Evolutionary conservation across 1,140 invertebrate species (phyloP).

Genomic region (Mya arenaria): DNA sequence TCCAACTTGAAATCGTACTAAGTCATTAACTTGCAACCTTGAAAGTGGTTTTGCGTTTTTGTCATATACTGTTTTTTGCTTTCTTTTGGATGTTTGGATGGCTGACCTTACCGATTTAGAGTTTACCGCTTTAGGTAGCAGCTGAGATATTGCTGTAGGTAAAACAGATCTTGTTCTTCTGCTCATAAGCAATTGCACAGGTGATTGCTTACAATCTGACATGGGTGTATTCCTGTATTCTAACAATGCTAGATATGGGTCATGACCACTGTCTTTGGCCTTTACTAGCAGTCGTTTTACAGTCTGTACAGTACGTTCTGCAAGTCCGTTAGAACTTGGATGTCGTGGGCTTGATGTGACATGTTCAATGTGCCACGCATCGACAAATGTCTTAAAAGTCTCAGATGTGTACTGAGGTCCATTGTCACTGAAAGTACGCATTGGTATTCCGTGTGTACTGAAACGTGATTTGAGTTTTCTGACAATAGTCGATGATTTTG

Average conservation of each 20-base stretch:
- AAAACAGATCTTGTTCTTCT: not conserved
- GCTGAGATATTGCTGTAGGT: not conserved
- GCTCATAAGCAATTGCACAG: not conserved
- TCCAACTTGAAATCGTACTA: not conserved
- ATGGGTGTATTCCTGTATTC: constrained; percentile 19
- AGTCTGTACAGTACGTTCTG: not conserved
- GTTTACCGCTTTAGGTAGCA: not conserved
- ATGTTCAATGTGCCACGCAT: constrained; percentile 8
- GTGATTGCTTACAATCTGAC: not conserved
- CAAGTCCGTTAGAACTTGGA: not conserved
- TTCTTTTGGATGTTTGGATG: too few species aligned
- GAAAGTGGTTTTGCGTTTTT: too few species aligned
- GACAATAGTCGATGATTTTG: not conserved
- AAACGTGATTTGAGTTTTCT: not conserved
- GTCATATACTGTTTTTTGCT: too few species aligned
- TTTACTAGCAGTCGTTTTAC: constrained; percentile 9
- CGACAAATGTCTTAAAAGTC: not conserved
- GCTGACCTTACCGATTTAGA: too few species aligned
- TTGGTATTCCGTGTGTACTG: not conserved
- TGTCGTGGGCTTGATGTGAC: not conserved
- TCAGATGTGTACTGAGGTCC: constrained; percentile 4
- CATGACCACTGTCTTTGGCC: not conserved
- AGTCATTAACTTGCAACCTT: too few species aligned
- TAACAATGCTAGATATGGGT: not conserved
- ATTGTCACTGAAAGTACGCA: constrained; percentile 1